Evolutionary conservation across 2,888 invertebrate genomes (phyloP).

Genomic region (Cordilura impudica): DNA sequence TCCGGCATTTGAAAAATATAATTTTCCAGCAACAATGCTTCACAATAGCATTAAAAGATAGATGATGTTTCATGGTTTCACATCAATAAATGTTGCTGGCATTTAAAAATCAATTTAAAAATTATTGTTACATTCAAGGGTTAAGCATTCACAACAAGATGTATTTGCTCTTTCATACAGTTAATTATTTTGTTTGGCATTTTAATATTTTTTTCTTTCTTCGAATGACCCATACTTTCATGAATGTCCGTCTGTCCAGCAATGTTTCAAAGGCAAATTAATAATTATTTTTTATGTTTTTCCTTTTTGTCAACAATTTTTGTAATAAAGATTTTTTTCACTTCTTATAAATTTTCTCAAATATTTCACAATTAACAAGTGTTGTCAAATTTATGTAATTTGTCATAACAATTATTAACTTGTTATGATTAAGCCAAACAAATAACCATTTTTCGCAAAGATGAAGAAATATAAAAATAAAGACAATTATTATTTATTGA

Average conservation of each 20-base stretch:
- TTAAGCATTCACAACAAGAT: not conserved
- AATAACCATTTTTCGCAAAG: not conserved
- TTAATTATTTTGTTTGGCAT: not conserved
- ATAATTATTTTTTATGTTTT: not conserved
- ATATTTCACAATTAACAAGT: constrained; percentile 10
- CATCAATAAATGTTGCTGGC: not conserved
- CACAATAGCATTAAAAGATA: too few relatives aligned
- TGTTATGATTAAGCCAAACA: not conserved
- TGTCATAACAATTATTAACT: not conserved
- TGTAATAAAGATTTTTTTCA: not conserved
- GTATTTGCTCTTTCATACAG: not conserved
- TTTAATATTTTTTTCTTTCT: not conserved
- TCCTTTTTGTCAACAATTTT: not conserved
- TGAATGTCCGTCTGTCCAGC: not conserved
- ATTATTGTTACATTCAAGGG: not conserved
- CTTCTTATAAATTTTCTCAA: not conserved
- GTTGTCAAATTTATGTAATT: constrained; percentile 36
- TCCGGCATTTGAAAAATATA: too few relatives aligned
- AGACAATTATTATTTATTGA: not conserved
- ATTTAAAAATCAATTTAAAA: too few relatives aligned
- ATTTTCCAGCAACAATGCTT: too few relatives aligned
- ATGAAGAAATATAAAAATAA: not conserved
- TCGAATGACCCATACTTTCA: not conserved
- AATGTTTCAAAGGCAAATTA: not conserved
- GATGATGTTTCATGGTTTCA: too few relatives aligned